Evolutionary conservation across 2,888 invertebrate species (phyloP).

Genomic region (Tetropium fuscum): DNA sequence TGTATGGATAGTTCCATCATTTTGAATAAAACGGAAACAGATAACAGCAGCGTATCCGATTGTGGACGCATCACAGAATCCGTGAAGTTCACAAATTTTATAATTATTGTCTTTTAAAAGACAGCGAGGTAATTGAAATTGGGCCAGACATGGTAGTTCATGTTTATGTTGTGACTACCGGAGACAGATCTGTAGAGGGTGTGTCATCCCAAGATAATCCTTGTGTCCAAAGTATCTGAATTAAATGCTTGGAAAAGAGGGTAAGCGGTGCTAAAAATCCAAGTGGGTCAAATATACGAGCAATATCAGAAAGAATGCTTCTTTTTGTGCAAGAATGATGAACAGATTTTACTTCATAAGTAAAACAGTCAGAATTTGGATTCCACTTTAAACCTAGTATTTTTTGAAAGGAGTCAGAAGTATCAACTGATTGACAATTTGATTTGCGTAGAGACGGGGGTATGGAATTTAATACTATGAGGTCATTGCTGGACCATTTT

Average conservation of each 20-base stretch:
- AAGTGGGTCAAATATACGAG: conserved; percentile 3
- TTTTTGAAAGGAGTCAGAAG: neutral
- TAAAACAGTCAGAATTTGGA: neutral
- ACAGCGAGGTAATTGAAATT: neutral
- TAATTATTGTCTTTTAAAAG: neutral
- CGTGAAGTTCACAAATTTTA: conserved; percentile 14
- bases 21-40: neutral
- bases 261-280: neutral
- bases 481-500: conserved; percentile 5
- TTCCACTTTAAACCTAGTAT: neutral
- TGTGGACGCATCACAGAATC: conserved; percentile 16
- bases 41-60: conserved; percentile 11
- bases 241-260: neutral
- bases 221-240: neutral
- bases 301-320: neutral
- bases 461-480: neutral
- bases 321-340: conserved; percentile 4
- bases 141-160: neutral
- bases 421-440: neutral
- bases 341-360: neutral
- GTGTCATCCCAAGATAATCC: neutral
- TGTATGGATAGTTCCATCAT: neutral
- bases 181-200: neutral
- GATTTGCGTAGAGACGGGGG: neutral
- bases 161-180: neutral